These are phyloP conservation scores for Eurosta solidaginis DNA, from an alignment of 1,140 invertebrate species.

Conservation along the genomic window DNA sequence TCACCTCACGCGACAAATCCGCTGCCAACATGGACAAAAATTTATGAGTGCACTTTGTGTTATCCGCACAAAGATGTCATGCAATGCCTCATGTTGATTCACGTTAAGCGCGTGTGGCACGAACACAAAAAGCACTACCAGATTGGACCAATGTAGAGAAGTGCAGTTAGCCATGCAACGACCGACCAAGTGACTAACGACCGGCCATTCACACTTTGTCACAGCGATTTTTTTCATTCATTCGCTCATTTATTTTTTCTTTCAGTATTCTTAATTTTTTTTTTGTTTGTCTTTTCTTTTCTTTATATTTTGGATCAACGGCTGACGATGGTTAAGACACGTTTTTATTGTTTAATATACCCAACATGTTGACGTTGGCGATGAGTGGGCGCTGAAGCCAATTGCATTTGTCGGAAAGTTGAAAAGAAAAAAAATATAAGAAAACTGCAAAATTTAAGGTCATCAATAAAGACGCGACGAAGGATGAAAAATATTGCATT, in stretches of 20 bases:
- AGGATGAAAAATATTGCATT: not conserved
- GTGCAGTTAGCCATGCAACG: constrained; percentile 4
- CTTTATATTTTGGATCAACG: not conserved
- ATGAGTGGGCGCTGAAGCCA: not conserved
- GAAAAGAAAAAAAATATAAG: not conserved
- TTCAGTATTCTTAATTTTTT: too few species aligned
- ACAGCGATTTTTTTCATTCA: not conserved
- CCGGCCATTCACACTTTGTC: constrained; percentile 23
- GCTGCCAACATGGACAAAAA: not conserved
- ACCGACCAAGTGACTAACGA: not conserved
- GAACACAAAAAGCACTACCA: not conserved
- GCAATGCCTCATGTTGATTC: not conserved
- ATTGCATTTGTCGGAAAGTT: not conserved
- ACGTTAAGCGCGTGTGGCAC: not conserved
- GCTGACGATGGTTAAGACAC: not conserved
- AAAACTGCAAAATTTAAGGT: not conserved
- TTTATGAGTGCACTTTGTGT: constrained; percentile 35
- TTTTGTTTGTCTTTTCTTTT: not conserved
- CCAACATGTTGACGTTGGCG: not conserved
- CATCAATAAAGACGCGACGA: not conserved
- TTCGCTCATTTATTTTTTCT: too few species aligned
- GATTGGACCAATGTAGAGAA: constrained; percentile 13
- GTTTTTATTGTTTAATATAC: constrained; percentile 1
- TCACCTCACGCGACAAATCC: not conserved
- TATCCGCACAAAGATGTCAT: constrained; percentile 28